phyloP scores from a whole-genome alignment of 1,140 invertebrate species.

The Penaeus japonicus region DNA sequence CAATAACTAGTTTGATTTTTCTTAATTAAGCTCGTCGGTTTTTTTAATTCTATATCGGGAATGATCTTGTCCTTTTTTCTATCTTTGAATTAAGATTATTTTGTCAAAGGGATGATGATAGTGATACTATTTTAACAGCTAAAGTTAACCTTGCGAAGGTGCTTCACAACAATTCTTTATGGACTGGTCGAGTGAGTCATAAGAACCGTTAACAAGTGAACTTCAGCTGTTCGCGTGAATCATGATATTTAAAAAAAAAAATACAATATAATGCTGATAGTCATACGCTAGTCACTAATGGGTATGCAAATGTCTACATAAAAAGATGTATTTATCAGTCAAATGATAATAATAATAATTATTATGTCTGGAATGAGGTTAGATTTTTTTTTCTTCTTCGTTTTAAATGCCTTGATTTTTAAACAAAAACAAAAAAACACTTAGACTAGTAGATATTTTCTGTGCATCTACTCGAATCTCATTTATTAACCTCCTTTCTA shows the following conservation, averaged over 20 bases:
- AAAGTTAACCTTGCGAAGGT: background rate
- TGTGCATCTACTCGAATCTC: background rate
- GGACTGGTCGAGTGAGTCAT: background rate
- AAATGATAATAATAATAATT: constrained; percentile 6
- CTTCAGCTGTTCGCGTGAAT: no score
- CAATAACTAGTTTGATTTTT: no score
- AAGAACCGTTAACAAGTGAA: background rate
- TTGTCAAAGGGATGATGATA: no score
- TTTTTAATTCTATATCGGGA: no score
- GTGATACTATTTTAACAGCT: no score
- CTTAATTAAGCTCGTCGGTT: no score
- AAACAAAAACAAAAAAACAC: constrained; percentile 22
- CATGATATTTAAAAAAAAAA: no score
- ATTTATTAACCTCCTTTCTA: background rate
- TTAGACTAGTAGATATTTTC: background rate
- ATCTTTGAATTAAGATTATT: no score
- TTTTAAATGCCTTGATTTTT: constrained; percentile 47
- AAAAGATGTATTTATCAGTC: background rate
- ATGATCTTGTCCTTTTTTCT: no score
- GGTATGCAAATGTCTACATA: constrained; percentile 21
- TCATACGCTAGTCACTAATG: constrained; percentile 25
- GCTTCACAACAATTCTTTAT: background rate
- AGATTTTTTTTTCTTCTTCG: background rate
- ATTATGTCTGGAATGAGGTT: constrained; percentile 19
- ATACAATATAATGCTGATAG: background rate